A percentile compares a stretch with the other conserved stretches of the same genome.
Conservation (phyloP, 2,113 vertebrate genomes). For the Tragelaphus scriptus region DNA sequence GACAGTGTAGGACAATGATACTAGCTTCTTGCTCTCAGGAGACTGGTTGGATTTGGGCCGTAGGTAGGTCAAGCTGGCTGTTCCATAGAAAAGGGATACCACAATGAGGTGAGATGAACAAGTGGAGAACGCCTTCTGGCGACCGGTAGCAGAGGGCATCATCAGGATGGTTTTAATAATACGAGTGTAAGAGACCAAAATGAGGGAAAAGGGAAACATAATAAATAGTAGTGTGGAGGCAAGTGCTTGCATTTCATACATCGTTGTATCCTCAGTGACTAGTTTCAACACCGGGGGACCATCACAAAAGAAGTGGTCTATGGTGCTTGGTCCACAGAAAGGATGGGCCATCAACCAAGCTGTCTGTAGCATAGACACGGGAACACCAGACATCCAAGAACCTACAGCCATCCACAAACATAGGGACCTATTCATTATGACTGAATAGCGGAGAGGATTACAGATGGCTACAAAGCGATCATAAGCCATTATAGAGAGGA, state of each 20-base stretch:
- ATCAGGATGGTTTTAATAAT: constrained; percentile 57
- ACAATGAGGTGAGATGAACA: constrained; percentile 60
- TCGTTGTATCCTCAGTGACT: constrained; percentile 49
- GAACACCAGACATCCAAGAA: constrained; percentile 52
- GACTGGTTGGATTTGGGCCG: constrained; percentile 38
- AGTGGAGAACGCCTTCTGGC: constrained; percentile 50
- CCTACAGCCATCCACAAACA: constrained; percentile 5
- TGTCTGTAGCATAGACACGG: constrained; percentile 52
- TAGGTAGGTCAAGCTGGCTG: constrained; percentile 49
- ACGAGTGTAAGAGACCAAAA: constrained; percentile 57
- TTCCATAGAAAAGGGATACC: constrained; percentile 56
- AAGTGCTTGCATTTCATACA: constrained; percentile 45
- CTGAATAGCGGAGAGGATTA: constrained; percentile 52
- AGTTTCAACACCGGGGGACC: constrained; percentile 53
- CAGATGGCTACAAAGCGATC: constrained; percentile 63
- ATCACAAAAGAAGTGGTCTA: constrained; percentile 66
- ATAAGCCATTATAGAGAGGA: constrained; percentile 66
- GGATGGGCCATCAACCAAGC: constrained; percentile 52
- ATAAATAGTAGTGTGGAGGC: constrained; percentile 52
- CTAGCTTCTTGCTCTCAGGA: constrained; percentile 46
- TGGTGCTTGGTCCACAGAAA: constrained; percentile 55
- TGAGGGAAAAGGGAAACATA: constrained; percentile 63
- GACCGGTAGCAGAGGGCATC: constrained; percentile 41
- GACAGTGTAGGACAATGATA: constrained; percentile 63
- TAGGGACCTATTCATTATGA: constrained; percentile 59